Conservation (phyloP, 2,888 invertebrate genomes). For the Tipula vernalis region DNA sequence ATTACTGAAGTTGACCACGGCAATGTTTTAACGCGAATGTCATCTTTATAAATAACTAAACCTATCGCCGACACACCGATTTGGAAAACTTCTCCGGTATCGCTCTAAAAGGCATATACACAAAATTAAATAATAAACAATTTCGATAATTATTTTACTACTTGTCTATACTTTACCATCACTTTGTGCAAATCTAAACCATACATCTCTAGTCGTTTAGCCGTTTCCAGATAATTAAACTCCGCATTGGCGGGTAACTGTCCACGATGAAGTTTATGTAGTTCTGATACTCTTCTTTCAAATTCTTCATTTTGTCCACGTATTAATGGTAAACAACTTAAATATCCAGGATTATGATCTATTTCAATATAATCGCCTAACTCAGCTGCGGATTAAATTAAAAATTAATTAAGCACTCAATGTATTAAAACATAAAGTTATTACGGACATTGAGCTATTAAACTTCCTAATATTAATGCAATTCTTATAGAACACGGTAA, state of each 20-base stretch:
- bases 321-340: constrained; percentile 68
- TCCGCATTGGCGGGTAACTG: constrained; percentile 69
- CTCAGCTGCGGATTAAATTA: constrained; percentile 50
- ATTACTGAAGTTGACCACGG: constrained; percentile 84
- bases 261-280: constrained; percentile 86
- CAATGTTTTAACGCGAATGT: constrained; percentile 83
- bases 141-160: neutral
- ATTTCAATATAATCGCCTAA: constrained; percentile 86
- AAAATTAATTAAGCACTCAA: constrained; percentile 18
- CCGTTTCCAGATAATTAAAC: constrained; percentile 92
- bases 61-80: constrained; percentile 92
- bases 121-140: neutral
- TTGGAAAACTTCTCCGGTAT: constrained; percentile 74
- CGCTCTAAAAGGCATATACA: no score
- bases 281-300: constrained; percentile 75
- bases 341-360: constrained; percentile 70
- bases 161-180: constrained; percentile 40
- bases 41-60: constrained; percentile 87
- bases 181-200: constrained; percentile 91
- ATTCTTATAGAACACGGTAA: constrained; percentile 79
- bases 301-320: constrained; percentile 80
- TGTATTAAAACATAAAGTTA: no score
- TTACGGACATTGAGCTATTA: constrained; percentile 74
- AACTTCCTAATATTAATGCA: constrained; percentile 85
- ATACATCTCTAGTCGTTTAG: constrained; percentile 89